Conservation (phyloP, 2,113 vertebrate genomes). For the Crotalus viridis region DNA sequence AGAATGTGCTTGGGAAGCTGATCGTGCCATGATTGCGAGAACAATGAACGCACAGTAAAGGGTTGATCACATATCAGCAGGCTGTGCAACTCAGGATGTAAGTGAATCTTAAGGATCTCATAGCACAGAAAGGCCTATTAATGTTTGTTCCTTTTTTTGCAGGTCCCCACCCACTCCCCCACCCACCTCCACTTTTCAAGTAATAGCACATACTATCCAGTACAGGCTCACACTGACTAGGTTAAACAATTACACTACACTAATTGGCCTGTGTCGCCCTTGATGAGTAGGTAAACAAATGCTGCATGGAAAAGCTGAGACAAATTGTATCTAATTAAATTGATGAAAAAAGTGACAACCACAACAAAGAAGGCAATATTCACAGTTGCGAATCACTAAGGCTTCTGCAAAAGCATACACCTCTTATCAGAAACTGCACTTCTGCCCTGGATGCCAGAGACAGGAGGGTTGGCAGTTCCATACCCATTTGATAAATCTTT, state of each 20-base stretch:
- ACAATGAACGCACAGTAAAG: slow-evolving; percentile 58
- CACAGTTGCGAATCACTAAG: slow-evolving; percentile 32
- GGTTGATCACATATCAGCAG: slow-evolving; percentile 56
- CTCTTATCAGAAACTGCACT: slow-evolving; percentile 39
- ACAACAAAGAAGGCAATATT: slow-evolving; percentile 51
- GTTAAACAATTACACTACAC: slow-evolving; percentile 88
- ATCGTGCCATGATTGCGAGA: slow-evolving; percentile 55
- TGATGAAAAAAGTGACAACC: slow-evolving; percentile 67
- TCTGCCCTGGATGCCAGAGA: slow-evolving; percentile 2
- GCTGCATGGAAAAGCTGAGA: slow-evolving; percentile 82
- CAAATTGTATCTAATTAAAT: slow-evolving; percentile 92
- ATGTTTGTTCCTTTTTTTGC: slow-evolving; percentile 43
- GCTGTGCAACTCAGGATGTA: slow-evolving; percentile 50
- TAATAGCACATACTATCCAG: slow-evolving; percentile 28
- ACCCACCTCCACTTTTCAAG: not conserved
- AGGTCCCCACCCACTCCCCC: slow-evolving; percentile 1
- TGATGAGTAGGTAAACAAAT: slow-evolving; percentile 91
- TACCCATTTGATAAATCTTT: not conserved
- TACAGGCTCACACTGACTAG: slow-evolving; percentile 55
- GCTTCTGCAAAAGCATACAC: slow-evolving; percentile 1
- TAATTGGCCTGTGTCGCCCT: slow-evolving; percentile 89
- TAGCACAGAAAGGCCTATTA: not conserved
- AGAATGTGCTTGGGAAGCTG: slow-evolving; percentile 62
- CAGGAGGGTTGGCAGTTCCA: slow-evolving; percentile 8
- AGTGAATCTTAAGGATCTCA: slow-evolving; percentile 48